Conservation (phyloP, 2,888 invertebrate species). For the Thysanoteuthis rhombus region DNA sequence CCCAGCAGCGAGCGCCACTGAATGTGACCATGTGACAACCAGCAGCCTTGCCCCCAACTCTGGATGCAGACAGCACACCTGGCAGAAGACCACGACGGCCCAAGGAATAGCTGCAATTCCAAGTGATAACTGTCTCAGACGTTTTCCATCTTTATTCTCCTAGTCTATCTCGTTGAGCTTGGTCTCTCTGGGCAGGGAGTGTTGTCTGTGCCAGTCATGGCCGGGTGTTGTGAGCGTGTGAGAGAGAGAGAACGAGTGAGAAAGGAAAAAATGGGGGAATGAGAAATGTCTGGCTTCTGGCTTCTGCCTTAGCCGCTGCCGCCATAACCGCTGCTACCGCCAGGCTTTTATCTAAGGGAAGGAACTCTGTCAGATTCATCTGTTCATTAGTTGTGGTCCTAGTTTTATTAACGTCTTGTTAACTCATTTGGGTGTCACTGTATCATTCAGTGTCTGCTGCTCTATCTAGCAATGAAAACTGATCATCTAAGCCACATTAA, state of each 20-base stretch:
- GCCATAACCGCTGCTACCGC: background rate
- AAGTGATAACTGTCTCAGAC: conserved; percentile 16
- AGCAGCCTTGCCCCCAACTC: background rate
- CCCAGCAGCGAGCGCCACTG: conserved; percentile 25
- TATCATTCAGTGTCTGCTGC: background rate
- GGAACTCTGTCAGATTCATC: background rate
- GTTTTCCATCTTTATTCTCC: conserved; percentile 25
- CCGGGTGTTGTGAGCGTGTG: background rate
- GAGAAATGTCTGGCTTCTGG: background rate
- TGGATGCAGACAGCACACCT: background rate
- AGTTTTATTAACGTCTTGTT: background rate
- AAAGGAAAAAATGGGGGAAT: background rate
- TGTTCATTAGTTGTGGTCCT: background rate
- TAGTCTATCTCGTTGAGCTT: background rate
- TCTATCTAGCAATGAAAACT: background rate
- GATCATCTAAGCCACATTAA: background rate
- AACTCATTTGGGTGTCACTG: no score
- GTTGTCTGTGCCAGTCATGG: background rate
- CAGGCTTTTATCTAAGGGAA: background rate
- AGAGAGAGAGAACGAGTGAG: background rate
- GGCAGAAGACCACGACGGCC: conserved; percentile 1
- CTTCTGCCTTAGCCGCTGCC: background rate
- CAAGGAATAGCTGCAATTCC: background rate
- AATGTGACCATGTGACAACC: conserved; percentile 31
- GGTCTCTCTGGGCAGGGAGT: conserved; percentile 22